Evolutionary conservation across 30 jellyfish, hydroid and myxozoan genomes (phyloP).

Genomic region (Chrysaora quinquecirrha): DNA sequence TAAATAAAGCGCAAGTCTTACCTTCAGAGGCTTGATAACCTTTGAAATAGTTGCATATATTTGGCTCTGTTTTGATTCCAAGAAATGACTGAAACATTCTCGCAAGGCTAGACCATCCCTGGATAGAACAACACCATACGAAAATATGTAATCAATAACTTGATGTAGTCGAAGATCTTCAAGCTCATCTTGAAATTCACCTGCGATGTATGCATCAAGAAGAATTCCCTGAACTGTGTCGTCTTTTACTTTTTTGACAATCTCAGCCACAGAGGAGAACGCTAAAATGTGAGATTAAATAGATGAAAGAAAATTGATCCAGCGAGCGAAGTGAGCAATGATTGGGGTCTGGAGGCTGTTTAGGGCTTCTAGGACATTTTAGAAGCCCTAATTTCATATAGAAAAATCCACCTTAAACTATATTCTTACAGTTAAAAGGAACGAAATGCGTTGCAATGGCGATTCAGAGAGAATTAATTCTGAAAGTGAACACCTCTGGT

Average conservation of each 20-base stretch:
- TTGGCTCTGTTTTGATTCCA: conserved; percentile 84
- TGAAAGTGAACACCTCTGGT: too few species aligned
- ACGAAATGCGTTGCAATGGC: too few species aligned
- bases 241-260: conserved; percentile 60
- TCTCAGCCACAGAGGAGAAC: conserved; percentile 79
- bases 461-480: too few species aligned
- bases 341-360: too few species aligned
- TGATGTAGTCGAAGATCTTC: conserved; percentile 81
- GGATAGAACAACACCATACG: conserved; percentile 95
- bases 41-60: conserved; percentile 84
- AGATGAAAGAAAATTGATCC: too few species aligned
- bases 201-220: conserved; percentile 97
- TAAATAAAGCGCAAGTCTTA: too few species aligned
- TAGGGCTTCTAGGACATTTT: too few species aligned
- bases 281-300: conserved; percentile 55
- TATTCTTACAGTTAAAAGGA: too few species aligned
- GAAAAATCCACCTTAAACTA: too few species aligned
- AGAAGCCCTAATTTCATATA: too few species aligned
- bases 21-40: conserved; percentile 93
- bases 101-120: conserved; percentile 88
- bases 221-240: conserved; percentile 89
- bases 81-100: conserved; percentile 58
- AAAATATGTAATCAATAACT: conserved; percentile 87
- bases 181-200: conserved; percentile 90
- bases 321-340: too few species aligned